Base-by-base conservation (phyloP, 2,888 invertebrate genomes). In the Agrochola lychnidis region DNA sequence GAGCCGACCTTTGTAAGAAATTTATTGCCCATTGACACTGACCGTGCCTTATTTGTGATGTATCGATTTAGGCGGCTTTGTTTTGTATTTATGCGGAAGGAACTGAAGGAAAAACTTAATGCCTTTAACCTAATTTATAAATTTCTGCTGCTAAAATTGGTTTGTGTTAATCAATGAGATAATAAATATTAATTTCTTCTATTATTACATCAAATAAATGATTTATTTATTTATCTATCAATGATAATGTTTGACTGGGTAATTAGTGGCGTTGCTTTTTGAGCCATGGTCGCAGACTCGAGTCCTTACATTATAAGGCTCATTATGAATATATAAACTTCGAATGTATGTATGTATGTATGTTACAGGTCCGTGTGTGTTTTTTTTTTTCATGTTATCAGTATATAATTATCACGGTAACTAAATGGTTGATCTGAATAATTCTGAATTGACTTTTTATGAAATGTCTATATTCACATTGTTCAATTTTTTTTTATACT, bases 1-100 rank as follows among this genome's bases (percentile, higher is more conserved):
- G 9, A 1, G 63, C n/a, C 30, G 80, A 84, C 87, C 84, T 75
- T 83, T 69, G 25, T 67, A 40, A 61, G 57, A 64, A 71, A 84
- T 87, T 76, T 82, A 84, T 79, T 63, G 62, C 67, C 67, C 48
- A 74, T 84, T 85, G 83, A 84, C 86, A 85, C 73, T 66, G 61
- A 68, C 78, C 70, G 25, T 48, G 66, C 42, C 81, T 79, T 62
- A 68, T 59, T 72, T 70, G 61, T 73, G 70, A 84, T 70, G 40
- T 62, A 72, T 82, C 59, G 67, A 70, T 83, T 56, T 16, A 25
- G n/a, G 10, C 22, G 4, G 42, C 7, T 69, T 40, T 67, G 64
- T 69, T 74, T 75, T 63, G 40, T 62, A 9, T 67, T 51, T 9
- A 25, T 61, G 12, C 22, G 6, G 16, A 56, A 12, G 25, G 16